phyloP scores from a whole-genome alignment of 2,113 vertebrate genomes.

The Pseudois nayaur region DNA sequence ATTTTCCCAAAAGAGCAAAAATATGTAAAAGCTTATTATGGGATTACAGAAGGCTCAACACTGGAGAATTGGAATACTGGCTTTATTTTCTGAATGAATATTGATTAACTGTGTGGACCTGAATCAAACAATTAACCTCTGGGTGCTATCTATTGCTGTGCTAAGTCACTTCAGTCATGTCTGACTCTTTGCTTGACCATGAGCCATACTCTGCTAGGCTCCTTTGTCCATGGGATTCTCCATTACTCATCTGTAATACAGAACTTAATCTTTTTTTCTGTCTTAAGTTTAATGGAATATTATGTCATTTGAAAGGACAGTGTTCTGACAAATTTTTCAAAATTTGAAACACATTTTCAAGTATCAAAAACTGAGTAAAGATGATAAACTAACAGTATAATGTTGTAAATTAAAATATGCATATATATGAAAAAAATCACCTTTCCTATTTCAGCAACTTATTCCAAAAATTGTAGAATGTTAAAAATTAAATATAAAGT shows the following conservation, averaged over 20 bases:
- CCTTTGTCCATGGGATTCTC: neutral
- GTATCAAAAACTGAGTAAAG: neutral
- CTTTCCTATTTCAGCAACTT: neutral
- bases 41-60: neutral
- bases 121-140: neutral
- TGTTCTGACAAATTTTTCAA: neutral
- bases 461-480: neutral
- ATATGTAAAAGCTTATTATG: neutral
- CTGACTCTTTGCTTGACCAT: neutral
- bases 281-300: neutral
- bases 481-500: neutral
- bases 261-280: neutral
- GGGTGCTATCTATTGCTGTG: neutral
- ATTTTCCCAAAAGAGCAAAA: neutral
- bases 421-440: neutral
- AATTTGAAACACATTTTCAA: neutral
- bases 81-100: constrained; percentile 24
- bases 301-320: neutral
- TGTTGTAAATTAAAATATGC: neutral
- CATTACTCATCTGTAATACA: neutral
- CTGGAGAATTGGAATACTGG: neutral
- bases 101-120: neutral
- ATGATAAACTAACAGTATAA: neutral
- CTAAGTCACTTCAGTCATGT: neutral
- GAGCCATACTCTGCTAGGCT: neutral